phyloP scores from a whole-genome alignment of 2,888 invertebrate genomes.

The Macrophya alboannulata region DNA sequence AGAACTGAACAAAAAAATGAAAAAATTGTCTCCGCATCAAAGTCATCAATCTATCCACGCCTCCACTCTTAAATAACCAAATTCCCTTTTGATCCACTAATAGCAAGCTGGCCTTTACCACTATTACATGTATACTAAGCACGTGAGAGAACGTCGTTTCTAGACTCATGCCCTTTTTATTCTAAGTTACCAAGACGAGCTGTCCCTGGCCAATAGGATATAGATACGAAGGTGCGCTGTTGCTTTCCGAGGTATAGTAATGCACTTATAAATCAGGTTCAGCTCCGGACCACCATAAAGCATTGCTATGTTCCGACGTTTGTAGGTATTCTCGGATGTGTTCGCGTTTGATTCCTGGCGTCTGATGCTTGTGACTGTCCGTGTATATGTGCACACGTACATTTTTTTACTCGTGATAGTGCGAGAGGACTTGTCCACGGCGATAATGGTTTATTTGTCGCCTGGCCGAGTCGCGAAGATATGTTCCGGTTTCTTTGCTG shows the following conservation, averaged over 20 bases:
- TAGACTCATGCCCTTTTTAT: conserved; percentile 59
- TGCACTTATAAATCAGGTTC: conserved; percentile 80
- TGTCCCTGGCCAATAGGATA: conserved; percentile 69
- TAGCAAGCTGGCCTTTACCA: conserved; percentile 58
- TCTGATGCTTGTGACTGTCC: conserved; percentile 71
- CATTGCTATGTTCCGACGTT: conserved; percentile 80
- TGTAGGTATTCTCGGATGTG: conserved; percentile 79
- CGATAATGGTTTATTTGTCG: conserved; percentile 80
- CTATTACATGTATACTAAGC: background rate
- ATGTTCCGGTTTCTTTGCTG: conserved; percentile 77
- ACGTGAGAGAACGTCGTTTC: background rate
- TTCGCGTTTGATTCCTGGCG: conserved; percentile 79
- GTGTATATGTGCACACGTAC: conserved; percentile 58
- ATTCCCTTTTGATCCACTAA: conserved; percentile 52
- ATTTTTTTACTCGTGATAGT: conserved; percentile 66
- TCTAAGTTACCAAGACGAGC: conserved; percentile 54
- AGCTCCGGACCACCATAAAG: conserved; percentile 80
- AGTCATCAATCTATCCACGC: conserved; percentile 20
- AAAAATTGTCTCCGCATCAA: background rate
- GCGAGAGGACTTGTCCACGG: conserved; percentile 79
- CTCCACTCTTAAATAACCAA: background rate
- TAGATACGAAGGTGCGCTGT: conserved; percentile 63
- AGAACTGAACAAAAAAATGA: background rate
- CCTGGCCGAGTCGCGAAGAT: conserved; percentile 72
- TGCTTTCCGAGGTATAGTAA: conserved; percentile 74